Base-by-base conservation (phyloP, 2,113 vertebrate species). In the Phoxinus phoxinus region DNA sequence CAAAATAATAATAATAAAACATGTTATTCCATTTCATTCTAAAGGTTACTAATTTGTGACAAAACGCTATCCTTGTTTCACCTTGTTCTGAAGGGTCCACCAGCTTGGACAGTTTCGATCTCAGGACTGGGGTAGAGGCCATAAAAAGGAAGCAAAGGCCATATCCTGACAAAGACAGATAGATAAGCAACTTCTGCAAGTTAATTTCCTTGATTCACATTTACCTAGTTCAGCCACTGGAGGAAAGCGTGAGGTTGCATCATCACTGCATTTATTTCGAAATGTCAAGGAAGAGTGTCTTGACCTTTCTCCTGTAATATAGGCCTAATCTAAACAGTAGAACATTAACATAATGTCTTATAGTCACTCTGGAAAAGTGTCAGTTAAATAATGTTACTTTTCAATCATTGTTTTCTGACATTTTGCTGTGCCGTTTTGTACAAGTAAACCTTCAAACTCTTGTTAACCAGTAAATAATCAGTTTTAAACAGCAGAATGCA, bases 91-190 rank as follows among this genome's bases (percentile, higher is more conserved):
- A 94, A 19, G 94, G 89, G 0, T 91, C 90, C 87, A 97, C 97
- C 92, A 98, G 83, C 90, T 95, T 97, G 80, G 98, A 99, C 80
- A 99, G 92, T 89, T 98, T 99, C 83, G 98, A 94, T 89, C 97
- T 96, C 88, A 98, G 91, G 73, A 99, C 92, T 7, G 98, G 97
- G 1, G 97, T 98, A 2, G 89, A 76, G 37, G 94, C 92, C 94
- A 98, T 93, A 0, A 95, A 96, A 86, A 99, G 93, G 84, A 98
- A 97, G 25, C 95, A 93, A 72, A 97, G 87, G 3, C 95, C 96
- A 0, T 99, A 99, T 67, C 97, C 98, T 98, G 87, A 25, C 83
- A 35, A 84, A 35, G 51, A 86, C 9, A 86, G 11, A 69, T 9
- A 84, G 27, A 37, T 7, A 72, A 71, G 74, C 4, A 44, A 44